phyloP scores from a whole-genome alignment of 2,888 invertebrate genomes.

The Meandrusa payeni region DNA sequence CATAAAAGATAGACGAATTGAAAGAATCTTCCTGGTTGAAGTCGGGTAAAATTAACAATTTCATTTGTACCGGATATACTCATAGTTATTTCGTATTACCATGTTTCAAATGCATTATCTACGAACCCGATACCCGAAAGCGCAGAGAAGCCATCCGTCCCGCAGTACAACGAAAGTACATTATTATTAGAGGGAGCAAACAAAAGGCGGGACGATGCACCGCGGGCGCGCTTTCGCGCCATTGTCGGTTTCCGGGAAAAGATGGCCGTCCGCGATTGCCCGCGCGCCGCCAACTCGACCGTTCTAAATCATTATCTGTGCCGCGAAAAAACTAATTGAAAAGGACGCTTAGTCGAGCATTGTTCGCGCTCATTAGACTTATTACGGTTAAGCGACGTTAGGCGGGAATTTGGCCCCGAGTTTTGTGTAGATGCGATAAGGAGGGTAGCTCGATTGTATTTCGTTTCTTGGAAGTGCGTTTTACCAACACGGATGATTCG shows the following conservation, averaged over 20 bases:
- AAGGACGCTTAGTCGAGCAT: slow-evolving; percentile 55
- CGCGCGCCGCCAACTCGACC: slow-evolving; percentile 37
- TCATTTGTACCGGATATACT: no score
- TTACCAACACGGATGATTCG: not conserved
- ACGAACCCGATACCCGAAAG: no score
- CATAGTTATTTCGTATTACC: no score
- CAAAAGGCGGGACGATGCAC: slow-evolving; percentile 37
- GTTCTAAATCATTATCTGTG: slow-evolving; percentile 64
- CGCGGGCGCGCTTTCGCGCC: slow-evolving; percentile 49
- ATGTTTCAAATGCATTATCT: no score
- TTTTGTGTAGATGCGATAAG: slow-evolving; percentile 33
- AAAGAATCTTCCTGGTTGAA: no score
- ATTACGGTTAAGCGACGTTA: slow-evolving; percentile 27
- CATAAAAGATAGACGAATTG: no score
- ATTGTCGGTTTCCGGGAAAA: slow-evolving; percentile 71
- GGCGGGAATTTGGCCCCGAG: slow-evolving; percentile 27
- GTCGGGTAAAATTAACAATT: no score
- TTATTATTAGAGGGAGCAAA: slow-evolving; percentile 27
- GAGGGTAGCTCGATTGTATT: slow-evolving; percentile 15
- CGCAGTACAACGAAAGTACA: no score
- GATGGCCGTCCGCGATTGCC: slow-evolving; percentile 44
- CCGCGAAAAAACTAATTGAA: slow-evolving; percentile 71
- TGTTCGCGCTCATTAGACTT: slow-evolving; percentile 50
- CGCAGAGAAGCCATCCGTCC: no score
- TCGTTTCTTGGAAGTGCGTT: slow-evolving; percentile 10